phyloP scores from a whole-genome alignment of 2,797 vertebrate species.

The Microcaecilia unicolor region DNA sequence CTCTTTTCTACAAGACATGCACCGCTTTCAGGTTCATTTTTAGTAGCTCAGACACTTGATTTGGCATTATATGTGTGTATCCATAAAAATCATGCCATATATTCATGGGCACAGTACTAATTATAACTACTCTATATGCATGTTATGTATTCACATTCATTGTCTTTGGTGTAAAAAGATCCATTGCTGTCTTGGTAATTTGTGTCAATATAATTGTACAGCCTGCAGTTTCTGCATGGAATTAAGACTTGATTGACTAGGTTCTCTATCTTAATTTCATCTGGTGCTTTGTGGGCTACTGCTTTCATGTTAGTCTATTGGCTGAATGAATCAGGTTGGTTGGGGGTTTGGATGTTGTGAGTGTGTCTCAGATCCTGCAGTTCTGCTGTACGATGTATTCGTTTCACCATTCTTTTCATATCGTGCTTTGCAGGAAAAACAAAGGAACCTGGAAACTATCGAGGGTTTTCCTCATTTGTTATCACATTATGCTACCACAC shows the following conservation, averaged over 20 bases:
- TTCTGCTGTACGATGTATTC: too few species aligned
- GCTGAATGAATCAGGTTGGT: too few species aligned
- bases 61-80: slow-evolving; percentile 18
- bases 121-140: not conserved
- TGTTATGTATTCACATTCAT: slow-evolving; percentile 1
- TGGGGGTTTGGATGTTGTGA: too few species aligned
- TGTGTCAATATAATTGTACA: slow-evolving; percentile 35
- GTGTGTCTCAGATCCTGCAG: too few species aligned
- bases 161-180: slow-evolving; percentile 1
- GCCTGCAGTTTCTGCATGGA: slow-evolving; percentile 54
- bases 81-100: slow-evolving; percentile 1
- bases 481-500: too few species aligned
- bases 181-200: slow-evolving; percentile 15
- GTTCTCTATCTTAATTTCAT: too few species aligned
- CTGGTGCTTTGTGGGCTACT: too few species aligned
- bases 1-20: slow-evolving; percentile 8
- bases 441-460: too few species aligned
- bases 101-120: not conserved
- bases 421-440: too few species aligned
- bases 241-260: slow-evolving; percentile 11
- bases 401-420: too few species aligned
- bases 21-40: slow-evolving; percentile 4
- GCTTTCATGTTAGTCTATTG: too few species aligned
- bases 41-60: slow-evolving; percentile 56
- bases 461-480: too few species aligned